Conservation (phyloP, 2,797 vertebrate species). For the Pangasius macronema region DNA sequence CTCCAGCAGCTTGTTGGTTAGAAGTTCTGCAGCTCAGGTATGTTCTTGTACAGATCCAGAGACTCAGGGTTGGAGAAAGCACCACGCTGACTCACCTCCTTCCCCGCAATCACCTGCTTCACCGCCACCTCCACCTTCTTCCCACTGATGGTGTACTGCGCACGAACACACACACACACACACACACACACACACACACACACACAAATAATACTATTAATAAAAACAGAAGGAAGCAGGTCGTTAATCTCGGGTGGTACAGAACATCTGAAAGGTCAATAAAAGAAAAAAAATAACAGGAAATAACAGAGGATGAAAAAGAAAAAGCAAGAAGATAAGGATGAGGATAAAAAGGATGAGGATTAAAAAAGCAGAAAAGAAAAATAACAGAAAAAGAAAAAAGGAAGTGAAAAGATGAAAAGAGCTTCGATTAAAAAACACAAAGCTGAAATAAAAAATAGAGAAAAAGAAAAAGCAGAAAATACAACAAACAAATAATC, state of each 20-base stretch:
- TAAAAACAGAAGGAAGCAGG: neutral
- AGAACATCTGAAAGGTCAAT: neutral
- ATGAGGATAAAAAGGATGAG: neutral
- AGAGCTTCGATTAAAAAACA: neutral
- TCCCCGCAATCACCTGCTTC: constrained; percentile 90
- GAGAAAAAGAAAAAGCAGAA: neutral
- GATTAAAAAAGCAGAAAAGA: too few species aligned
- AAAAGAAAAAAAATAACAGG: neutral
- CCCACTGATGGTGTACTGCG: constrained; percentile 93
- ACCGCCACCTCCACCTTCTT: constrained; percentile 98
- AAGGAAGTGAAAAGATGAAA: neutral
- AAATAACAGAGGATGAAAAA: neutral
- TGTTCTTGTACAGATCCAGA: constrained; percentile 89
- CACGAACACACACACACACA: constrained; percentile 31
- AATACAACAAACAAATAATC: too few species aligned
- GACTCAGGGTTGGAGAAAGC: constrained; percentile 93
- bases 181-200: neutral
- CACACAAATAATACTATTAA: neutral
- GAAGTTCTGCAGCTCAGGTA: constrained; percentile 91
- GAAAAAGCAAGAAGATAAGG: neutral
- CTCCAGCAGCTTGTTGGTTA: constrained; percentile 63
- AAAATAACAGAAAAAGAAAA: neutral
- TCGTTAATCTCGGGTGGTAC: neutral
- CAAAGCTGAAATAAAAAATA: too few species aligned
- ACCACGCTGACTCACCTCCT: constrained; percentile 83